These are phyloP conservation scores for Etheostoma nigrum DNA, from an alignment of 2,797 vertebrate genomes.

Conservation along the genomic window DNA sequence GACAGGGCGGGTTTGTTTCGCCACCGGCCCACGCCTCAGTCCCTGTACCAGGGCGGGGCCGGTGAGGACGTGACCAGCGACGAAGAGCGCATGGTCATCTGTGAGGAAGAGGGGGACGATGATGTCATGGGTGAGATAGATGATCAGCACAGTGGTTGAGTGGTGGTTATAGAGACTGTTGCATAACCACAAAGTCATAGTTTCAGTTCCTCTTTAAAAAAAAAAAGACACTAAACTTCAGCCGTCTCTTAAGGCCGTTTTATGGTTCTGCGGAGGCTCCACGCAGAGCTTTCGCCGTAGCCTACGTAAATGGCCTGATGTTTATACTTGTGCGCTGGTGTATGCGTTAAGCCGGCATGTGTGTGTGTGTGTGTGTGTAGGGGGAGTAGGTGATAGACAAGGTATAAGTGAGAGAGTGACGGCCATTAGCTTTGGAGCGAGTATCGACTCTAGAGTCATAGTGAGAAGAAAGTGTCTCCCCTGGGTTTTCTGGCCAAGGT, in stretches of 20 bases:
- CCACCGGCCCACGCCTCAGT: constrained; percentile 41
- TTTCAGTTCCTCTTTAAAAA: constrained; percentile 56
- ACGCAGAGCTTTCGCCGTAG: too few species aligned
- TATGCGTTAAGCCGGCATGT: too few species aligned
- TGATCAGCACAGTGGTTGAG: constrained; percentile 72
- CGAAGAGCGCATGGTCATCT: constrained; percentile 96
- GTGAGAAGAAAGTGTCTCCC: too few species aligned
- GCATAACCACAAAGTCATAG: constrained; percentile 18
- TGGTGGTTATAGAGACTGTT: constrained; percentile 22
- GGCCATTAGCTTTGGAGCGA: too few species aligned
- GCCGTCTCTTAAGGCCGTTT: background rate
- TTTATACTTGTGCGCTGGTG: too few species aligned
- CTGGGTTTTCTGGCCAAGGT: too few species aligned
- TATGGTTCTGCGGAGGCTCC: too few species aligned
- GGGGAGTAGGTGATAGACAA: too few species aligned
- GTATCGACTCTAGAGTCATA: too few species aligned
- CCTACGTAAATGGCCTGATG: too few species aligned
- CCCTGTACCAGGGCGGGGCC: constrained; percentile 79
- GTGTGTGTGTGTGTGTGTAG: too few species aligned
- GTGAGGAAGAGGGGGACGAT: constrained; percentile 95
- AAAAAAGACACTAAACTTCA: constrained; percentile 5
- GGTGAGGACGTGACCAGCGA: constrained; percentile 97
- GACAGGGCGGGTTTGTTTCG: constrained; percentile 66
- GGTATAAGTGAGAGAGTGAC: too few species aligned
- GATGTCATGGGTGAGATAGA: constrained; percentile 93